Evolutionary conservation across 1,140 invertebrate genomes (phyloP), one percentile per base, ranked within the genome.

Genomic region (Holcopasites calliopsidis): DNA sequence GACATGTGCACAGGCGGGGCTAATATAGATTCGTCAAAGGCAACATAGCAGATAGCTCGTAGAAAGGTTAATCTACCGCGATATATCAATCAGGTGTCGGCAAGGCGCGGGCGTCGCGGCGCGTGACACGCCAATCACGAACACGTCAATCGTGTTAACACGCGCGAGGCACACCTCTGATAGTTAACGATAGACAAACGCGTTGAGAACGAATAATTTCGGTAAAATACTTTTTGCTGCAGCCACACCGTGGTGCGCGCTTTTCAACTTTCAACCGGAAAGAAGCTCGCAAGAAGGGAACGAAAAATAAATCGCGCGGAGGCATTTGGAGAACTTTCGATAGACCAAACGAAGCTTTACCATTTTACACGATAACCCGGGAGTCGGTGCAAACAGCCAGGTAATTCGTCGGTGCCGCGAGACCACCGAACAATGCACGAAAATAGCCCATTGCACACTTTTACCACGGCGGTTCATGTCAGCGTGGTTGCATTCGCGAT

Each of bases 401-500:
- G 58, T 73, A 73, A 73, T 81, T 80, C 72, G 68, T 44, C 78
- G 72, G 52, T 50, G 72, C 60, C 79, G 62, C 78, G 71, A 73
- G 79, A 73, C 77, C 66, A 50, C n/a, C 79, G 79, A 85, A 85
- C 77, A 84, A 83, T 83, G 76, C 78, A 86, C 80, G 77, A 85
- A 86, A 86, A 85, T 85, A 83, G 85, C 71, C 78, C 80, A 83
- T 85, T 80, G 80, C 75, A 64, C 80, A 80, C 68, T 74, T 85
- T 82, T 85, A 70, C 75, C 71, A 65, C 68, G 82, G 70, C 76
- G 57, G 58, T 65, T 72, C 82, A 76, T 82, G 85, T 85, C 85
- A 87, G 80, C 81, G 71, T 80, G 81, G 82, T 86, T 87, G 69
- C 73, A 82, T 82, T 62, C 74, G 85, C 84, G 82, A 84, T 89